These are phyloP conservation scores for Scelioninae gen. 1 DNA, from an alignment of 2,888 invertebrate species.

Conservation along the genomic window DNA sequence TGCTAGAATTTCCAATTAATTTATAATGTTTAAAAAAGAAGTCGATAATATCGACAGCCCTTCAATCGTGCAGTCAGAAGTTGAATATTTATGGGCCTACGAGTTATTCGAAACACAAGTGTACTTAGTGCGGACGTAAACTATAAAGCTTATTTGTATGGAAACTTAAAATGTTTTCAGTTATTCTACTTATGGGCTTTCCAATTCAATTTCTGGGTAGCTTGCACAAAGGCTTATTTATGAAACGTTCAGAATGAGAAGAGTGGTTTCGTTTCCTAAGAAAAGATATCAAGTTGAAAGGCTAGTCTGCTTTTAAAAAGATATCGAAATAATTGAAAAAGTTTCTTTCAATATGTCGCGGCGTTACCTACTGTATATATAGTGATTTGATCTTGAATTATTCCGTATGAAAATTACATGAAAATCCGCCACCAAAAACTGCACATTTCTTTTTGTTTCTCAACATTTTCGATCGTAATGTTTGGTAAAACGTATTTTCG, in stretches of 20 bases:
- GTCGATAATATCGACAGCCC: conserved; percentile 32
- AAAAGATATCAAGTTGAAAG: conserved; percentile 64
- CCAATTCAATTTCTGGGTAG: conserved; percentile 79
- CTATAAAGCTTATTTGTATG: conserved; percentile 64
- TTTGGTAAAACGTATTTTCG: too few species aligned
- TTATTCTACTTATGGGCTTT: conserved; percentile 75
- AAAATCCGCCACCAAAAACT: too few species aligned
- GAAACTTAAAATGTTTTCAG: conserved; percentile 67
- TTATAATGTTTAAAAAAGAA: background rate
- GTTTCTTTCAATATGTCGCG: conserved; percentile 79
- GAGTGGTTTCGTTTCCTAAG: conserved; percentile 59
- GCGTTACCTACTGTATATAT: conserved; percentile 72
- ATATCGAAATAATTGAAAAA: conserved; percentile 81
- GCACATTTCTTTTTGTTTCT: too few species aligned
- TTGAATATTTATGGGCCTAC: conserved; percentile 35
- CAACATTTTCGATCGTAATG: too few species aligned
- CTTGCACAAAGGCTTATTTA: conserved; percentile 79
- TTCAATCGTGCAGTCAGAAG: conserved; percentile 19
- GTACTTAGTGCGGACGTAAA: conserved; percentile 24
- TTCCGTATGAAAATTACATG: conserved; percentile 29
- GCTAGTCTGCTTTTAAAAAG: conserved; percentile 69
- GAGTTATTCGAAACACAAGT: conserved; percentile 18
- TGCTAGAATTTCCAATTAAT: background rate
- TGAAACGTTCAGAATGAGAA: conserved; percentile 74
- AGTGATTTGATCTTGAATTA: conserved; percentile 59